phyloP scores from a whole-genome alignment of 2,888 invertebrate genomes.

The Yponomeuta cagnagella region DNA sequence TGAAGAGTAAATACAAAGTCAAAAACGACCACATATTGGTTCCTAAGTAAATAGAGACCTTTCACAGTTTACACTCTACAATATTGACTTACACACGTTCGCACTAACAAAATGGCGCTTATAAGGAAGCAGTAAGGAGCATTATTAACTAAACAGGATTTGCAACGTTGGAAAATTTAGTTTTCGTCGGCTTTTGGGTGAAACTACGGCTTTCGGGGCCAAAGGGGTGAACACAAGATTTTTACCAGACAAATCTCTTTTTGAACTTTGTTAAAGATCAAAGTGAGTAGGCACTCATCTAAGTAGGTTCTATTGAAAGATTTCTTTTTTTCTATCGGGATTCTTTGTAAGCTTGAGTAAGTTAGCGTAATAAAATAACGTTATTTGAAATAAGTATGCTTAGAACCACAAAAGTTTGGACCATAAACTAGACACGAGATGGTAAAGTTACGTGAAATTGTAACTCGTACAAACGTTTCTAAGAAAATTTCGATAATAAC shows the following conservation, averaged over 20 bases:
- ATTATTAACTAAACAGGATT: slow-evolving; percentile 5
- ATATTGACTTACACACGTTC: slow-evolving; percentile 6
- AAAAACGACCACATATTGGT: neutral
- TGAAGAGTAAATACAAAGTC: neutral
- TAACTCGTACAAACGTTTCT: neutral
- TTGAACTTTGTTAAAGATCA: neutral
- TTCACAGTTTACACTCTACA: neutral
- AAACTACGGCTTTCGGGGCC: neutral
- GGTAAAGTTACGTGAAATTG: neutral
- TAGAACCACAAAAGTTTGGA: neutral
- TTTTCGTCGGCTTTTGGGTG: neutral
- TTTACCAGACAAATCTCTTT: neutral
- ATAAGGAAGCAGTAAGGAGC: neutral
- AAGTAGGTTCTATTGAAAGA: neutral
- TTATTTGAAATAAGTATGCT: neutral
- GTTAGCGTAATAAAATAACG: neutral
- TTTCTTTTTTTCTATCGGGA: neutral
- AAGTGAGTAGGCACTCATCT: neutral
- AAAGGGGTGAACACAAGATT: neutral
- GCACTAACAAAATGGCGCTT: slow-evolving; percentile 2
- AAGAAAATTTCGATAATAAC: too few species aligned
- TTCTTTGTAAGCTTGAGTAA: neutral
- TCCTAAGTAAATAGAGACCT: slow-evolving; percentile 11
- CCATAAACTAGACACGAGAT: neutral
- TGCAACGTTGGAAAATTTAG: neutral